Percentiles rank a stretch among this genome's conserved stretches.
These are phyloP conservation scores for Chinchilla lanigera DNA, from an alignment of 2,113 vertebrate genomes.

Conservation along the genomic window DNA sequence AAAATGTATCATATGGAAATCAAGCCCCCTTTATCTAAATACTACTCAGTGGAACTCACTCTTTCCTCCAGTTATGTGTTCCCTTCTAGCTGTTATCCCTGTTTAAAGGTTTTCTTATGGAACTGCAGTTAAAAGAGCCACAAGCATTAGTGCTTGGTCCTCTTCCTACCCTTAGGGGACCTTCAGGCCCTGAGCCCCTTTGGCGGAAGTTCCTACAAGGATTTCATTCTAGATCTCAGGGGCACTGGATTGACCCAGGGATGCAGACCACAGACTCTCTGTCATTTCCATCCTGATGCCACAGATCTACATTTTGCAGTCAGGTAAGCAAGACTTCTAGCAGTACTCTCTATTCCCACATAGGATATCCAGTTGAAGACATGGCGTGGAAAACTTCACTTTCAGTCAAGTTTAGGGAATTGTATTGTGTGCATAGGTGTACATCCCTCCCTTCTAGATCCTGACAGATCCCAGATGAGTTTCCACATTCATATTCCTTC, in stretches of 20 bases:
- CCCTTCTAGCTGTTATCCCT: not conserved
- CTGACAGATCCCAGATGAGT: not conserved
- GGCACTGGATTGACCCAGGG: not conserved
- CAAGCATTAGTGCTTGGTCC: not conserved
- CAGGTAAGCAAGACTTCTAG: not conserved
- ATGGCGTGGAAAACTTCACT: not conserved
- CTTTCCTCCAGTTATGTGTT: not conserved
- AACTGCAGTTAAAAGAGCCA: not conserved
- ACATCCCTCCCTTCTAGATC: not conserved
- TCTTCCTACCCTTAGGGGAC: not conserved
- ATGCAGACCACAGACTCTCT: not conserved
- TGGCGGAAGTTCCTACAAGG: not conserved
- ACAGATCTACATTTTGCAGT: not conserved
- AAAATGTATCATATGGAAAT: not conserved
- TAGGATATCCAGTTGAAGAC: not conserved
- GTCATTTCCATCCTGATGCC: not conserved
- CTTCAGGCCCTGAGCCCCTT: not conserved
- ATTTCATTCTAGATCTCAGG: not conserved
- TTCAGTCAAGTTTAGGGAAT: not conserved
- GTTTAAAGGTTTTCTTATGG: not conserved
- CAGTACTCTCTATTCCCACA: not conserved
- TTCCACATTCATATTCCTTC: not conserved
- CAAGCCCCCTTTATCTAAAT: not conserved
- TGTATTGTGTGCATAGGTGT: not conserved
- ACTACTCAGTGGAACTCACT: not conserved